Conservation (phyloP, 2,113 vertebrate genomes). For the Butorides virescens region DNA sequence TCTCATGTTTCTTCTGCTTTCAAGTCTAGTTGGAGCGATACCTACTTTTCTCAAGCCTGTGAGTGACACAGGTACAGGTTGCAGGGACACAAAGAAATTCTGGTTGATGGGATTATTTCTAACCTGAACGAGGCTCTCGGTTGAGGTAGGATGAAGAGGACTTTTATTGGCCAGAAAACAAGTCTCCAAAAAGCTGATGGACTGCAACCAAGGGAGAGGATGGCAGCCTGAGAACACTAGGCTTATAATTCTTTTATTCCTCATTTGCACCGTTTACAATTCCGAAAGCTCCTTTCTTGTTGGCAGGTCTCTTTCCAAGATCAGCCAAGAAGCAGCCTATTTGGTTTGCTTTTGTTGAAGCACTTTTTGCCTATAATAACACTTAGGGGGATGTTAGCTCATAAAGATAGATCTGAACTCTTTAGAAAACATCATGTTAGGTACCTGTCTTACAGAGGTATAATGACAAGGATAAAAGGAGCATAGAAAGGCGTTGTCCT, state of each 20-base stretch:
- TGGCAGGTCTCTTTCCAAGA: neutral
- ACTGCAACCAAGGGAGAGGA: neutral
- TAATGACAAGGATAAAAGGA: neutral
- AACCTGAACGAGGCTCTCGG: neutral
- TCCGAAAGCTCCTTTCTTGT: neutral
- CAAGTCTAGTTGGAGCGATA: neutral
- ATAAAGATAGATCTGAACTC: neutral
- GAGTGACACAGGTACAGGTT: neutral
- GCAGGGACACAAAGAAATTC: neutral
- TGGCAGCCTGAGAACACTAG: neutral
- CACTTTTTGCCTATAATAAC: neutral
- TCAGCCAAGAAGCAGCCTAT: conserved; percentile 10
- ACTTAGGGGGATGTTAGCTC: neutral
- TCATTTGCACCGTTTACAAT: neutral
- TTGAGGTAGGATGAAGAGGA: neutral
- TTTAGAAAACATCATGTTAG: neutral
- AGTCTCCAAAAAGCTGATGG: neutral
- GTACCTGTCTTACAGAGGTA: neutral
- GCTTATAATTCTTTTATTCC: conserved; percentile 10
- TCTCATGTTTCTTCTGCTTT: neutral
- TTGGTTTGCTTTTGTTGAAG: neutral
- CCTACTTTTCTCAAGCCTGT: neutral
- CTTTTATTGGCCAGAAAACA: neutral
- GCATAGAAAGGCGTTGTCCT: neutral
- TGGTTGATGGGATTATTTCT: neutral